Evolutionary conservation across 1,140 invertebrate species (phyloP), one percentile per base, ranked within the genome.

Genomic region (Scaptomyza pallida): DNA sequence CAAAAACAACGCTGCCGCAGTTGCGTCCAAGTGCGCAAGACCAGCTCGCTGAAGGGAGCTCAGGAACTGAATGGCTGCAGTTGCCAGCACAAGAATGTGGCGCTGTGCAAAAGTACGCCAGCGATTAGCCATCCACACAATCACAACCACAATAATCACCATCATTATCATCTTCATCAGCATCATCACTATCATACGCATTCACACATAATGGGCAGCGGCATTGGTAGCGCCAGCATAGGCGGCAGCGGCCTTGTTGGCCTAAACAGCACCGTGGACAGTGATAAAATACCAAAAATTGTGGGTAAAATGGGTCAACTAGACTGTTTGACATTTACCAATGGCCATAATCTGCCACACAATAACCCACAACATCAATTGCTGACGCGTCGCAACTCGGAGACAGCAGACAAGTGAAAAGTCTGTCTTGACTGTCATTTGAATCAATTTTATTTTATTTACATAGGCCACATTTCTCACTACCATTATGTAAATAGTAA

Each of bases 281-380:
- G 89, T 88, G 90, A 91, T 89, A 90, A 85, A 72, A 91, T 91
- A 91, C 90, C 90, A 83, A 91, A 91, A 91, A 91, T 91, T 55
- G 90, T 91, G 68, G 90, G 90, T 52, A 91, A 91, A 79, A 44
- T 91, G 51, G 90, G 89, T 56, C 91, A 91, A 62, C 75, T 90
- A 63, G 90, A 91, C 61, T 72, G 75, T 26, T 56, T 82, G 61
- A 74, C 78, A 21, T 89, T 72, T 44, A 70, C 51, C 48, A 90
- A 90, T 73, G 88, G 89, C 56, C 69, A 68, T 23, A 59, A 59
- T 5, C 35, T 81, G 76, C 56, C 47, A 44, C 63, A 64, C 57
- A 77, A 59, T 45, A 83, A 78, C 55, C 75, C 75, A 35, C 33
- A 54, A 33, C 72, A 64, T 56, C 72, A 78, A 40, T 44, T 88